Evolutionary conservation across 1,140 invertebrate species (phyloP), one percentile per base, ranked within the genome.

Genomic region (Sycobia sp.): DNA sequence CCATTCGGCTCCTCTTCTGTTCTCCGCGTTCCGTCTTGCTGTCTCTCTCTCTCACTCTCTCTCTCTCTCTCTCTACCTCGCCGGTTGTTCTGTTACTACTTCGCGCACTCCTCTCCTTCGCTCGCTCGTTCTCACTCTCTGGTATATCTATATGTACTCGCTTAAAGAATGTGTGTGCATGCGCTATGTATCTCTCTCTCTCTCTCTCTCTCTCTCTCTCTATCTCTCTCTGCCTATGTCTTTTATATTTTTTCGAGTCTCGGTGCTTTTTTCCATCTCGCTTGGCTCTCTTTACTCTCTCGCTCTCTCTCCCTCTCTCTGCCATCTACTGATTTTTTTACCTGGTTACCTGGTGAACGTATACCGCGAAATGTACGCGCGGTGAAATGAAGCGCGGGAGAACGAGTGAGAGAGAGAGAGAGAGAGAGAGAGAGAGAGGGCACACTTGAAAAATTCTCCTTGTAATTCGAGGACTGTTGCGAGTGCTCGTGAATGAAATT

Each of bases 201-300:
- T n/a, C n/a, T n/a, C n/a, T n/a, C n/a, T n/a, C n/a, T n/a, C n/a
- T n/a, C n/a, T n/a, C n/a, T n/a, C n/a, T n/a, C n/a, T n/a, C n/a
- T n/a, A n/a, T n/a, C n/a, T n/a, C n/a, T n/a, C n/a, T n/a, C n/a
- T n/a, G n/a, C n/a, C n/a, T n/a, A n/a, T n/a, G n/a, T n/a, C n/a
- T 50, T 44, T 50, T 54, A 53, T 36, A 23, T 18, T 51, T 23
- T 36, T 53, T 53, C 38, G 20, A 3, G 34, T 23, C 29, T 5
- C 18, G 22, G 7, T 14, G 16, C 34, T 36, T 59, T 58, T 39
- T 25, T 58, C 22, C 43, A 36, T 36, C 13, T n/a, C 2, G 20
- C 34, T 41, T 41, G 11, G n/a, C 4, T 27, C 16, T n/a, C n/a
- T n/a, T n/a, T n/a, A n/a, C n/a, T n/a, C n/a, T n/a, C n/a, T n/a